Conservation (phyloP, 2,888 invertebrate species). For the Minunthozetes semirufus region DNA sequence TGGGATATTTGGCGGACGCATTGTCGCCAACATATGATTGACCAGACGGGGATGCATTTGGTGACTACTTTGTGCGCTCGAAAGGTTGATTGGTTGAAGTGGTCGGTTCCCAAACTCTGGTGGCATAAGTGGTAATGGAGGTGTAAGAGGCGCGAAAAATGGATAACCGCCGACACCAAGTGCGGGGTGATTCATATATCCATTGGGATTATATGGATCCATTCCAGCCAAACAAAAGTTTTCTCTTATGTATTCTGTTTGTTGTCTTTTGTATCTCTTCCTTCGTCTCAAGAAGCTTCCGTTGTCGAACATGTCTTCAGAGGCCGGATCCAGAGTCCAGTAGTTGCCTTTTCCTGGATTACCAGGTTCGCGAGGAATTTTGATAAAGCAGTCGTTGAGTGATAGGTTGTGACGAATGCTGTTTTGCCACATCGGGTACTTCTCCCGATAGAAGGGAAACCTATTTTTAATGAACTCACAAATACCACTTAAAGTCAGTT, state of each 20-base stretch:
- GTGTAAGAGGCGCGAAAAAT: not conserved
- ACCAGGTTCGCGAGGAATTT: conserved; percentile 95
- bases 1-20: not conserved
- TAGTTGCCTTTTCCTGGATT: conserved; percentile 91
- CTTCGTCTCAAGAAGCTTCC: conserved; percentile 89
- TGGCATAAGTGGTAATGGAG: not conserved
- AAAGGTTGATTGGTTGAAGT: conserved; percentile 1
- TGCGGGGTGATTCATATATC: conserved; percentile 2
- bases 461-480: conserved; percentile 98
- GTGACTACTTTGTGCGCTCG: not conserved
- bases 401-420: conserved; percentile 89
- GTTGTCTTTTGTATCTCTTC: conserved; percentile 61
- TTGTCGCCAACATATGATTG: not conserved
- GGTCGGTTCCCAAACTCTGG: not conserved
- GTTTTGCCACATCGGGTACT: conserved; percentile 99
- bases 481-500: conserved; percentile 87
- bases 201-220: not conserved
- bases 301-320: conserved; percentile 99
- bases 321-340: conserved; percentile 93
- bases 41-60: not conserved
- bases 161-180: not conserved
- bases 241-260: conserved; percentile 52
- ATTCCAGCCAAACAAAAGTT: not conserved
- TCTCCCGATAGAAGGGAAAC: conserved; percentile 94
- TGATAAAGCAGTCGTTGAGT: conserved; percentile 96